Conservation (phyloP, 2,888 invertebrate genomes). For the Phyllotreta cruciferae region DNA sequence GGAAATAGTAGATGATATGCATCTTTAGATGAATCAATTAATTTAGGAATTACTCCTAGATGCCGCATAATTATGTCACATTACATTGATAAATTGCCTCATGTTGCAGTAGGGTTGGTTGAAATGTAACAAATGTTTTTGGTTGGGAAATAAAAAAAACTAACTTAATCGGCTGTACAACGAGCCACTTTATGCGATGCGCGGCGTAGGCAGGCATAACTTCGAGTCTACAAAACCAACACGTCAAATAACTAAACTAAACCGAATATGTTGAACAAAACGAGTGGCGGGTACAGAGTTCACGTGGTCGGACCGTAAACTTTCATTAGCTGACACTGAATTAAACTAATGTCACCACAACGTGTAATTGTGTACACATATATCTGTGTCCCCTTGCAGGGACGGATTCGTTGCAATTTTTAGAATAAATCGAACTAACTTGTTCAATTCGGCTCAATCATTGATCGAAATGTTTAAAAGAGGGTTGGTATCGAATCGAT, state of each 20-base stretch:
- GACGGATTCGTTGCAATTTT: neutral
- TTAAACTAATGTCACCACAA: conserved; percentile 61
- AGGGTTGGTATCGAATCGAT: too few species aligned
- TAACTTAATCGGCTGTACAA: conserved; percentile 23
- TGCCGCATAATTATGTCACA: too few species aligned
- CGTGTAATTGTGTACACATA: conserved; percentile 58
- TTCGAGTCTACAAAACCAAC: conserved; percentile 47
- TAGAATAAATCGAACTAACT: neutral
- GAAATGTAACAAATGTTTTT: neutral
- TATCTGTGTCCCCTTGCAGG: conserved; percentile 48
- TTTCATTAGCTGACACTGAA: conserved; percentile 60
- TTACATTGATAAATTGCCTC: too few species aligned
- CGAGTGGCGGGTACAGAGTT: conserved; percentile 36
- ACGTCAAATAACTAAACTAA: conserved; percentile 45
- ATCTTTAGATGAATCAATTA: too few species aligned
- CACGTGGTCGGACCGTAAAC: conserved; percentile 58
- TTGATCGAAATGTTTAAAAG: too few species aligned
- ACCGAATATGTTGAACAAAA: conserved; percentile 42
- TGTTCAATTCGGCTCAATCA: too few species aligned
- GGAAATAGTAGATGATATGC: too few species aligned
- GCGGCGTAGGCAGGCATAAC: conserved; percentile 43
- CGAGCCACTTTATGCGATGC: conserved; percentile 32
- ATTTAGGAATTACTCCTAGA: too few species aligned
- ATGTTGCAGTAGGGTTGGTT: too few species aligned
- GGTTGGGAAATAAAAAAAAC: neutral